A percentile compares a stretch with the other conserved stretches of the same genome.
phyloP scores from a whole-genome alignment of 2,888 invertebrate species.

The Cabera pusaria region DNA sequence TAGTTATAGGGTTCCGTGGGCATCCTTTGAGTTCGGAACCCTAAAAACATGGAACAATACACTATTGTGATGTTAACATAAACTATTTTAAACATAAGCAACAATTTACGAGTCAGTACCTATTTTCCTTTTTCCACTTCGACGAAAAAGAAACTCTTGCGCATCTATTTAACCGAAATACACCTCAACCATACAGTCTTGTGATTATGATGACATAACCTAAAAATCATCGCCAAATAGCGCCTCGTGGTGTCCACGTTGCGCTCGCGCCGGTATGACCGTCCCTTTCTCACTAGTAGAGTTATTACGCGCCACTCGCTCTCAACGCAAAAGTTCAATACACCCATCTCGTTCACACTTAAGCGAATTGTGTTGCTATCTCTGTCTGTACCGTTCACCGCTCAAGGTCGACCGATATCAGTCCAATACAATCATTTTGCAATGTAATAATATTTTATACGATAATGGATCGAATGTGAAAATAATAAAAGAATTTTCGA shows the following conservation, averaged over 20 bases:
- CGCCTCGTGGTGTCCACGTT: conserved; percentile 61
- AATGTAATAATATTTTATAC: conserved; percentile 28
- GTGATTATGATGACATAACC: conserved; percentile 66
- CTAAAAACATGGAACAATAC: too few species aligned
- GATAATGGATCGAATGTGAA: conserved; percentile 26
- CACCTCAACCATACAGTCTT: conserved; percentile 16
- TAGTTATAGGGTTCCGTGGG: too few species aligned
- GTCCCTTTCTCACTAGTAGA: conserved; percentile 34
- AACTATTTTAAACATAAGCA: too few species aligned
- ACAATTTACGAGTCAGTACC: too few species aligned
- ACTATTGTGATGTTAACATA: too few species aligned
- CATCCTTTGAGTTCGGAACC: too few species aligned
- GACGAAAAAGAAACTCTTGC: too few species aligned
- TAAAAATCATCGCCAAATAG: conserved; percentile 50
- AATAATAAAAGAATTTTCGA: conserved; percentile 25
- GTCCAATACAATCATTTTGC: conserved; percentile 21
- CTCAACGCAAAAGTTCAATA: too few species aligned
- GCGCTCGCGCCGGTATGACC: conserved; percentile 51
- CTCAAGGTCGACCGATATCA: conserved; percentile 30
- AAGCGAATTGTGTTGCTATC: conserved; percentile 9
- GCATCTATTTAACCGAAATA: not conserved
- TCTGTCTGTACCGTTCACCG: conserved; percentile 26
- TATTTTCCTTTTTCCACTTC: too few species aligned
- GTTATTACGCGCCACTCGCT: too few species aligned
- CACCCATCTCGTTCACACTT: too few species aligned